Conservation (phyloP, 2,797 vertebrate genomes). For the Muscicapa striata region DNA sequence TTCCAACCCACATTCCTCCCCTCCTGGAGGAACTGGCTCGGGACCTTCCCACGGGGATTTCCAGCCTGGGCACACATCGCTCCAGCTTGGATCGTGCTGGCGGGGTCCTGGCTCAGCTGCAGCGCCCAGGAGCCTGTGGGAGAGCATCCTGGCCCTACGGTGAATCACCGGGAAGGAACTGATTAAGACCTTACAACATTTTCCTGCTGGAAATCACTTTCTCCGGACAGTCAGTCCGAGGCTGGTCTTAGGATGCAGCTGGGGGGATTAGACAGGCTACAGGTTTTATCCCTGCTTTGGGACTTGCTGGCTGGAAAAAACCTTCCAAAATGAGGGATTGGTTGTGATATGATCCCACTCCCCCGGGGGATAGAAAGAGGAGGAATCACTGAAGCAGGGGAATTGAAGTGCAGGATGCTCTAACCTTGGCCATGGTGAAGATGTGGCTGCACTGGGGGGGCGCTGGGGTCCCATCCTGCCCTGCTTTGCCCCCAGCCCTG, state of each 20-base stretch:
- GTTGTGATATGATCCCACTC: background rate
- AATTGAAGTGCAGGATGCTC: background rate
- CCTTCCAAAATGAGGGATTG: background rate
- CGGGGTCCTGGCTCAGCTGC: background rate
- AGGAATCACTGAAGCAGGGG: fast-evolving
- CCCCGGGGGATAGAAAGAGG: background rate
- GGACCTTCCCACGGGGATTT: constrained; percentile 63
- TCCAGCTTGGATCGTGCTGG: background rate
- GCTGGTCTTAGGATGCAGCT: background rate
- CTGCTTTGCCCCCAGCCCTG: background rate
- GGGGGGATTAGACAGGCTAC: too few relatives aligned
- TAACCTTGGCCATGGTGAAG: fast-evolving
- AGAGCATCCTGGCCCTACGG: background rate
- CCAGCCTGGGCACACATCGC: constrained; percentile 43
- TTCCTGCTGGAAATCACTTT: constrained; percentile 46
- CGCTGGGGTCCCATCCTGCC: background rate
- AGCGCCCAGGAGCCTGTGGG: background rate
- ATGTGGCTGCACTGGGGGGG: background rate
- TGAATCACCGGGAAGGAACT: constrained; percentile 42
- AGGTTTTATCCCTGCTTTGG: background rate
- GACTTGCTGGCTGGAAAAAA: background rate
- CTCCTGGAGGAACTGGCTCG: background rate
- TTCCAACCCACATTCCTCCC: background rate
- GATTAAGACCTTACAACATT: background rate
- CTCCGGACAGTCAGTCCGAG: background rate